Evolutionary conservation across 1,140 invertebrate genomes (phyloP).

Genomic region (Zaprionus capensis): DNA sequence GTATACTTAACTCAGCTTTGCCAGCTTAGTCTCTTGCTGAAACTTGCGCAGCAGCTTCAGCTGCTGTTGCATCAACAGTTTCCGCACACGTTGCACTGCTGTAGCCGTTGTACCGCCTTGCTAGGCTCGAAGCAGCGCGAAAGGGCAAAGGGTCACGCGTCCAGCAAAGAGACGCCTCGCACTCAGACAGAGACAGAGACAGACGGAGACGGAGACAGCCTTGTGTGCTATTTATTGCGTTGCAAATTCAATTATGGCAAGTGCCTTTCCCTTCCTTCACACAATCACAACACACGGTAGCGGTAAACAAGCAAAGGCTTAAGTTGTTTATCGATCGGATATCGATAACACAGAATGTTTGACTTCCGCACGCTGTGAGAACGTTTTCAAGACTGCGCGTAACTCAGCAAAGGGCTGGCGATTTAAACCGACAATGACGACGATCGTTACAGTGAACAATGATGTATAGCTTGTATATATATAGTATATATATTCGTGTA

Average conservation of each 20-base stretch:
- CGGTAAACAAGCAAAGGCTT: constrained; percentile 49
- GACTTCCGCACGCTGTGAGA: constrained; percentile 30
- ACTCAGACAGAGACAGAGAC: neutral
- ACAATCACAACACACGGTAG: constrained; percentile 28
- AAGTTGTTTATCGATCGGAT: constrained; percentile 46
- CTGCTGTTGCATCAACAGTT: constrained; percentile 84
- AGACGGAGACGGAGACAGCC: neutral
- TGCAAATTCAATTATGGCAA: constrained; percentile 48
- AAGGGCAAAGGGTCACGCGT: neutral
- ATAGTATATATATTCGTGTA: constrained; percentile 5
- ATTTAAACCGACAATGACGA: constrained; percentile 28
- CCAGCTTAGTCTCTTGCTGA: constrained; percentile 70
- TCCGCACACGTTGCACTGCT: constrained; percentile 81
- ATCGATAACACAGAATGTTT: neutral
- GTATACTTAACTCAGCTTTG: constrained; percentile 63
- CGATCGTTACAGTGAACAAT: constrained; percentile 21
- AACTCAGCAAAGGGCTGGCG: constrained; percentile 9
- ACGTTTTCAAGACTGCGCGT: constrained; percentile 29
- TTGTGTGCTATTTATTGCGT: constrained; percentile 23
- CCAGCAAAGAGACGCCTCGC: too few species aligned
- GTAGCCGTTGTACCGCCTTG: constrained; percentile 79
- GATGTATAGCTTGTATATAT: constrained; percentile 3
- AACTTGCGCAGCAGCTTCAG: constrained; percentile 80
- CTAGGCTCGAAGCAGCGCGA: constrained; percentile 19
- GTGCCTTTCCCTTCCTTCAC: neutral